Percentiles rank a stretch among this genome's conserved stretches.
Evolutionary conservation across 2,888 invertebrate genomes (phyloP).

Genomic region (Drosophila borealis): DNA sequence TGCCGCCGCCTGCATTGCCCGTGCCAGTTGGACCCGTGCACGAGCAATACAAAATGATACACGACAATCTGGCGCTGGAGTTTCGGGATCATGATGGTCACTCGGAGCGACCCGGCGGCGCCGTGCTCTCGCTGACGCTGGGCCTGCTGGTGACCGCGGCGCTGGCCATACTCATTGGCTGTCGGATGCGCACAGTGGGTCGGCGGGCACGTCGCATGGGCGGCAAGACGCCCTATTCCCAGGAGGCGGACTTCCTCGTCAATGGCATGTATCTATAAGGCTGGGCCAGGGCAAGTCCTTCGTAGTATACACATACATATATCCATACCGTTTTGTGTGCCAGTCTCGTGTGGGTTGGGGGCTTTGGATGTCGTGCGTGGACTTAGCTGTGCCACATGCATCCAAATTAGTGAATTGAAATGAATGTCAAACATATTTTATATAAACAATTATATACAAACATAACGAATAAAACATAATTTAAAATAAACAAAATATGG

Average conservation of each 20-base stretch:
- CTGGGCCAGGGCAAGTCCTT: neutral
- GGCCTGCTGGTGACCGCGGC: slow-evolving; percentile 93
- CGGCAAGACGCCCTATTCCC: slow-evolving; percentile 92
- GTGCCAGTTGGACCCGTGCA: slow-evolving; percentile 78
- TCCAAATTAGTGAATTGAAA: slow-evolving; percentile 50
- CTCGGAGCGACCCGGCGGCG: slow-evolving; percentile 91
- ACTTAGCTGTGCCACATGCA: neutral
- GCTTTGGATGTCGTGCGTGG: slow-evolving; percentile 6
- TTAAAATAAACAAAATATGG: slow-evolving; percentile 6
- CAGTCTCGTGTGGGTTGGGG: slow-evolving; percentile 32
- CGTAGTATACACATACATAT: slow-evolving; percentile 16
- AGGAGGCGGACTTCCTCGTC: slow-evolving; percentile 98
- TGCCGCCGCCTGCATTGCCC: slow-evolving; percentile 47
- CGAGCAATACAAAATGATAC: slow-evolving; percentile 84
- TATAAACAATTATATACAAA: slow-evolving; percentile 66
- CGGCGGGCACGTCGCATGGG: slow-evolving; percentile 90
- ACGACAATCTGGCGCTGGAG: slow-evolving; percentile 83
- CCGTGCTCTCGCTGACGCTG: slow-evolving; percentile 91
- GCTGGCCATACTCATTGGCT: slow-evolving; percentile 92
- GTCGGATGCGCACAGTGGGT: slow-evolving; percentile 91
- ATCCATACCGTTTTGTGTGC: slow-evolving; percentile 31
- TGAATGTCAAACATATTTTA: slow-evolving; percentile 71
- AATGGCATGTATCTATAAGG: slow-evolving; percentile 96
- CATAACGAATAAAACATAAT: slow-evolving; percentile 31
- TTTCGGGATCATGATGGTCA: slow-evolving; percentile 87